Base-by-base conservation (phyloP, 2,888 invertebrate species). In the Malthinus flaveolus region DNA sequence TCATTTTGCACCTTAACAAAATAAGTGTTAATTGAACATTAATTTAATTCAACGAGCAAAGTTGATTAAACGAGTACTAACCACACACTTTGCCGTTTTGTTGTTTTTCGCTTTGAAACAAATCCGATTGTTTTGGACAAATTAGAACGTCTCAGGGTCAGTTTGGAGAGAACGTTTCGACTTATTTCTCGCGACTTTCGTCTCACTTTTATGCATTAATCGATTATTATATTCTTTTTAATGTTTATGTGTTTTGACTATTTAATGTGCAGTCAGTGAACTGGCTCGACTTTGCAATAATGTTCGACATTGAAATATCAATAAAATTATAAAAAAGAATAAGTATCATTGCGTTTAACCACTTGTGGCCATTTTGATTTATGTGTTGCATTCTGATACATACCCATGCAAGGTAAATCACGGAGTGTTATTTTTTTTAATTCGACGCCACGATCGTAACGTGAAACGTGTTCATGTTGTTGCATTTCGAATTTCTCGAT, bases 201-300 rank as follows among this genome's bases (percentile, higher is more conserved):
- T 66, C 66, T 64, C 56, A 63, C 66, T 68, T 63, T 60, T 39
- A 55, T 60, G 59, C 53, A 61, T 55, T 42, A 51, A 51, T 49
- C 62, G 66, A 66, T 59, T 62, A 66, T 59, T 62, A 64, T 58
- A 67, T 64, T 65, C 65, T 49, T 44, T 49, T 35, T 56, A 49
- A 64, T 66, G 67, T 68, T 70, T 72, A 68, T 68, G 67, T 66
- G 69, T 64, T 70, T 72, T 67, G 69, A 66, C 66, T 71, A 67
- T 66, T 72, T 70, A 73, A 69, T 69, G 68, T 71, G 71, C 74
- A 74, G 75, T 73, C 75, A 73, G 63, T 73, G 74, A 75, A 75
- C 75, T 68, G 70, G 66, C 69, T 70, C 69, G 68, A 59, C 69
- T 71, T 72, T 67, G 72, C 71, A 73, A 73, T 73, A 71, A 69